Percentiles rank a stretch among this genome's conserved stretches.
phyloP scores from a whole-genome alignment of 37 sponge, comb jelly and placozoan species.

The Ephydatia muelleri region DNA sequence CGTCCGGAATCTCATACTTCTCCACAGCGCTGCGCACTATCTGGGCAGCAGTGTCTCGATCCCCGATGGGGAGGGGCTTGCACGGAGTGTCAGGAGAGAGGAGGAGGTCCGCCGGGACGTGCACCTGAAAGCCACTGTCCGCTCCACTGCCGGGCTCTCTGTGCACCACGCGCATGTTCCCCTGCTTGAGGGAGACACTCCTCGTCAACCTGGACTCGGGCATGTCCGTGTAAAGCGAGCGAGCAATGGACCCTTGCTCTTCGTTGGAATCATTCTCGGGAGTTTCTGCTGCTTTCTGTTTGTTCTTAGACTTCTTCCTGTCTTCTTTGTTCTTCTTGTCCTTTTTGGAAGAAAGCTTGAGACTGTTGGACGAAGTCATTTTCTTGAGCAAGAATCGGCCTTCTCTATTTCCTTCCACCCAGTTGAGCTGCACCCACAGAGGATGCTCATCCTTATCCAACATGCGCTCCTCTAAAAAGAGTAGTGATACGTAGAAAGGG shows the following conservation, averaged over 20 bases:
- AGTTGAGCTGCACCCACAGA: conserved; percentile 73
- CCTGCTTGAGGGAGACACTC: conserved; percentile 72
- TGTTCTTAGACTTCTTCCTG: conserved; percentile 11
- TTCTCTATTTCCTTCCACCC: conserved; percentile 71
- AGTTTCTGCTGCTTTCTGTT: neutral
- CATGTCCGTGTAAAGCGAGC: conserved; percentile 47
- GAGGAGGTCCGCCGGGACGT: conserved; percentile 66
- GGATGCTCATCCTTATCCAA: conserved; percentile 66
- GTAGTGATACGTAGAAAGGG: neutral
- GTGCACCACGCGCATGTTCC: neutral
- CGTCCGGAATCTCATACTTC: conserved; percentile 50
- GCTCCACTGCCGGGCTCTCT: neutral
- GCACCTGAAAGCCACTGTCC: conserved; percentile 22
- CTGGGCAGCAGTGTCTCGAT: conserved; percentile 38
- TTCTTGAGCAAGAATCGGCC: conserved; percentile 69
- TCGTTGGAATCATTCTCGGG: conserved; percentile 1
- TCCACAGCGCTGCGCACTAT: conserved; percentile 64
- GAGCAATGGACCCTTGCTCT: conserved; percentile 26
- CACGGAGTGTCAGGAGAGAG: conserved; percentile 67
- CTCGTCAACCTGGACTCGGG: conserved; percentile 67
- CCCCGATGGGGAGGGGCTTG: conserved; percentile 60
- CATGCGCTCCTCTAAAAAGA: conserved; percentile 54
- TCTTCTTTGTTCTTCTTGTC: conserved; percentile 18
- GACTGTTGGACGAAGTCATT: conserved; percentile 7
- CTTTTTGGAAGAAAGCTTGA: neutral